Evolutionary conservation across 2,888 invertebrate species (phyloP).

Genomic region (Leucoma salicis): DNA sequence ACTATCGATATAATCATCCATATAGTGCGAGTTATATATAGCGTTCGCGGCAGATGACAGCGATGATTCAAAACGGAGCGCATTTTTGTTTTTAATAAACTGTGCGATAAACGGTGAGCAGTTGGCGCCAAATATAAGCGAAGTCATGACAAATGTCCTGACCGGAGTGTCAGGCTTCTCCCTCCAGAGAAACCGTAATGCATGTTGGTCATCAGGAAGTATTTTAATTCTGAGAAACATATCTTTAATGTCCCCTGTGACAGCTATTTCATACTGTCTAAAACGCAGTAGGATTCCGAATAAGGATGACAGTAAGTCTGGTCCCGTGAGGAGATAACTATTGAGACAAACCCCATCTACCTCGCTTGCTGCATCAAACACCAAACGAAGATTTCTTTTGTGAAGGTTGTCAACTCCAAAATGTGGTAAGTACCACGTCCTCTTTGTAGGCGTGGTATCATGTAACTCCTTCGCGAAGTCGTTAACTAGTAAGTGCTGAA

Average conservation of each 20-base stretch:
- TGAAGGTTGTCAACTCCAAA: too few relatives aligned
- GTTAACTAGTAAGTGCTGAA: neutral
- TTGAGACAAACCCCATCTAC: too few relatives aligned
- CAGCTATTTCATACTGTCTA: neutral
- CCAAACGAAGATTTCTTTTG: too few relatives aligned
- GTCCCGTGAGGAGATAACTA: slow-evolving; percentile 19
- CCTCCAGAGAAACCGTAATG: neutral
- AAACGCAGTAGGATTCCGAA: slow-evolving; percentile 37
- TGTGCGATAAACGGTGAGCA: slow-evolving; percentile 11
- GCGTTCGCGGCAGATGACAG: slow-evolving; percentile 18
- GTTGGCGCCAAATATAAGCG: slow-evolving; percentile 7
- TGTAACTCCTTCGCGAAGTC: slow-evolving; percentile 6
- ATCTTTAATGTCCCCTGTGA: neutral
- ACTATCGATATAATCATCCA: slow-evolving; percentile 31
- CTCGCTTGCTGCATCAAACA: too few relatives aligned
- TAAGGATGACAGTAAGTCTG: slow-evolving; percentile 33
- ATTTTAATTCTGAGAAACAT: too few relatives aligned
- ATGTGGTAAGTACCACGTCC: slow-evolving; percentile 2
- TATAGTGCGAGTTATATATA: slow-evolving; percentile 19
- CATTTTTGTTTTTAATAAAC: slow-evolving; percentile 30
- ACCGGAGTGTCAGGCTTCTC: neutral
- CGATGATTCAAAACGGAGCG: slow-evolving; percentile 7
- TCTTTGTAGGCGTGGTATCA: slow-evolving; percentile 13
- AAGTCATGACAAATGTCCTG: neutral
- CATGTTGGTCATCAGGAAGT: too few relatives aligned